Evolutionary conservation across 2,113 vertebrate genomes (phyloP).

Genomic region (Myotis yumanensis): DNA sequence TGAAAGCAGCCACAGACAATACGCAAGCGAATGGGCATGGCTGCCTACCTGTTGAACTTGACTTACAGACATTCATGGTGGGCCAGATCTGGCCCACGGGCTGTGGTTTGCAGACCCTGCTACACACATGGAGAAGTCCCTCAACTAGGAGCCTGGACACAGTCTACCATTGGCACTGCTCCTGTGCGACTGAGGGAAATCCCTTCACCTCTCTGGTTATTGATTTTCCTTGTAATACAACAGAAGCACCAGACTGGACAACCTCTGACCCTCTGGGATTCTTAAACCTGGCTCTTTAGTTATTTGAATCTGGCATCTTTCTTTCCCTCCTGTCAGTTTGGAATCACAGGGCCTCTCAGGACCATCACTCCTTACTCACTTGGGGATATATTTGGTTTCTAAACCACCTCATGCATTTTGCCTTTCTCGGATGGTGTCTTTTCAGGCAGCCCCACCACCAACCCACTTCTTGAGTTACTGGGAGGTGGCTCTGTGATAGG

Average conservation of each 20-base stretch:
- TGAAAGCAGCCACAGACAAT: neutral
- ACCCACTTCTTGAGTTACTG: neutral
- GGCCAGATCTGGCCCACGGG: neutral
- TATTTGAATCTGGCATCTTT: neutral
- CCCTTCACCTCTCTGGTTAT: neutral
- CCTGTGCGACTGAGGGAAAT: neutral
- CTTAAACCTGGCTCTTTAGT: neutral
- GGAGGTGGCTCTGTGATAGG: neutral
- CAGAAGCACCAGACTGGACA: neutral
- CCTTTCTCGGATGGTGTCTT: neutral
- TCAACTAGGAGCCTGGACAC: neutral
- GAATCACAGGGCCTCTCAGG: neutral
- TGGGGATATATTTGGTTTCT: neutral
- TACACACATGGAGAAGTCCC: neutral
- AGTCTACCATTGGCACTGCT: neutral
- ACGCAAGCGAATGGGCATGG: neutral
- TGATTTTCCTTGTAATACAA: slow-evolving; percentile 31
- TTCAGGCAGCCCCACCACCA: neutral
- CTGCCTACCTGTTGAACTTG: slow-evolving; percentile 29
- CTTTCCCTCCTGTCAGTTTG: neutral
- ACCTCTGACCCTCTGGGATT: neutral
- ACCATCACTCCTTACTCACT: neutral
- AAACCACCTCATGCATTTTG: neutral
- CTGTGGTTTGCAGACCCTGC: neutral
- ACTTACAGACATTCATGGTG: neutral